Percentiles rank a stretch among this genome's conserved stretches.
Evolutionary conservation across 2,113 vertebrate genomes (phyloP).

Genomic region (Garra rufa): DNA sequence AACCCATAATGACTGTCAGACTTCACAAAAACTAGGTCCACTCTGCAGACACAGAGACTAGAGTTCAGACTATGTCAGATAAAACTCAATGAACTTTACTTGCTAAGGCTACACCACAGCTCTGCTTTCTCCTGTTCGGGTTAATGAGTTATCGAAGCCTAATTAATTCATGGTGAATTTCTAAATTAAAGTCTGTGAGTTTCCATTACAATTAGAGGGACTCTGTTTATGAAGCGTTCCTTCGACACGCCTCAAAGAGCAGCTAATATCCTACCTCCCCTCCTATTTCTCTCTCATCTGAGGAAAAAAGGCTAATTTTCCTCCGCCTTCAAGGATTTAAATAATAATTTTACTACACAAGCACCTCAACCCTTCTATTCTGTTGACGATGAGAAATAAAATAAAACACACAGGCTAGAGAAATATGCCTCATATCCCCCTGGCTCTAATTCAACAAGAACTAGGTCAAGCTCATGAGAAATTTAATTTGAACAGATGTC

Average conservation of each 20-base stretch:
- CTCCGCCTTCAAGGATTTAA: conserved; percentile 58
- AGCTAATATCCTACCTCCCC: conserved; percentile 36
- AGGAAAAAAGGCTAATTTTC: conserved; percentile 28
- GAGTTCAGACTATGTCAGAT: conserved; percentile 33
- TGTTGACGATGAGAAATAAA: conserved; percentile 46
- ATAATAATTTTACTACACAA: conserved; percentile 55
- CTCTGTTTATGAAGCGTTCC: conserved; percentile 61
- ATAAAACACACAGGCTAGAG: conserved; percentile 45
- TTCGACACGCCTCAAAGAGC: conserved; percentile 49
- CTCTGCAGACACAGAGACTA: conserved; percentile 2
- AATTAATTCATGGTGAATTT: conserved; percentile 65
- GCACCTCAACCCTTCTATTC: conserved; percentile 50
- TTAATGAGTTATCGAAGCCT: conserved; percentile 65
- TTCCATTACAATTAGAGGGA: conserved; percentile 53
- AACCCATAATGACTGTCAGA: conserved; percentile 1
- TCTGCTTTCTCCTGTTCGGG: conserved; percentile 19
- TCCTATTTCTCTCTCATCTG: conserved; percentile 42
- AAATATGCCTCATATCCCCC: conserved; percentile 42
- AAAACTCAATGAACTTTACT: conserved; percentile 57
- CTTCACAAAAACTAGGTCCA: background rate
- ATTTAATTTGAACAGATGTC: conserved; percentile 57
- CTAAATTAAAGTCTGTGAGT: conserved; percentile 54
- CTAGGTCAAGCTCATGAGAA: conserved; percentile 58
- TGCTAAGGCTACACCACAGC: conserved; percentile 37
- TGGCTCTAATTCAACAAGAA: conserved; percentile 55